Conservation (phyloP, 2,888 invertebrate genomes). For the Hydropsyche betteni region DNA sequence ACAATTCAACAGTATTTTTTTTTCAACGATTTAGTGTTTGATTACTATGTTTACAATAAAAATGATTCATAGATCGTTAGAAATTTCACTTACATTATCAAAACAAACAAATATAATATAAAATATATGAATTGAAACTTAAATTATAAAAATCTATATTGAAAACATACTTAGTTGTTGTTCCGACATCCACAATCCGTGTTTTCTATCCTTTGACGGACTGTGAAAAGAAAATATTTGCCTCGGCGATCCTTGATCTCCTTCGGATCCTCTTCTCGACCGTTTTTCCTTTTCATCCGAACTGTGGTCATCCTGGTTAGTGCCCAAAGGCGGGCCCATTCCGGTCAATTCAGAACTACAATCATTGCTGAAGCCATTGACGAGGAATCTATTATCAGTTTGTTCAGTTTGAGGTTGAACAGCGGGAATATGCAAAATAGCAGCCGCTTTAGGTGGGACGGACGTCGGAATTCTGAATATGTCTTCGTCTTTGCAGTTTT, state of each 20-base stretch:
- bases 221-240: slow-evolving; percentile 63
- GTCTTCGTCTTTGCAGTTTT: slow-evolving; percentile 53
- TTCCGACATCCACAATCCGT: slow-evolving; percentile 58
- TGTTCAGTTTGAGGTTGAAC: slow-evolving; percentile 15
- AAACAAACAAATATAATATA: too few species aligned
- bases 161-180: slow-evolving; percentile 58
- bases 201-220: slow-evolving; percentile 64
- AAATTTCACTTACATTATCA: too few species aligned
- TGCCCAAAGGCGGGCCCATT: slow-evolving; percentile 49
- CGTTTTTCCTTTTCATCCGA: slow-evolving; percentile 54
- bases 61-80: too few species aligned
- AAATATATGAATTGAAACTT: background rate
- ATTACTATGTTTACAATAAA: too few species aligned
- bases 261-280: slow-evolving; percentile 62
- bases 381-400: slow-evolving; percentile 37
- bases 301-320: slow-evolving; percentile 39
- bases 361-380: slow-evolving; percentile 37
- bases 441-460: slow-evolving; percentile 72
- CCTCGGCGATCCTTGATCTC: slow-evolving; percentile 57
- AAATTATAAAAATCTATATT: background rate
- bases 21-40: too few species aligned
- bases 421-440: slow-evolving; percentile 67
- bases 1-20: too few species aligned
- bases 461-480: slow-evolving; percentile 61
- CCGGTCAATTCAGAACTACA: slow-evolving; percentile 54